Evolutionary conservation across 2,888 invertebrate species (phyloP), one percentile per base, ranked within the genome.

Genomic region (Aporophyla lueneburgensis): DNA sequence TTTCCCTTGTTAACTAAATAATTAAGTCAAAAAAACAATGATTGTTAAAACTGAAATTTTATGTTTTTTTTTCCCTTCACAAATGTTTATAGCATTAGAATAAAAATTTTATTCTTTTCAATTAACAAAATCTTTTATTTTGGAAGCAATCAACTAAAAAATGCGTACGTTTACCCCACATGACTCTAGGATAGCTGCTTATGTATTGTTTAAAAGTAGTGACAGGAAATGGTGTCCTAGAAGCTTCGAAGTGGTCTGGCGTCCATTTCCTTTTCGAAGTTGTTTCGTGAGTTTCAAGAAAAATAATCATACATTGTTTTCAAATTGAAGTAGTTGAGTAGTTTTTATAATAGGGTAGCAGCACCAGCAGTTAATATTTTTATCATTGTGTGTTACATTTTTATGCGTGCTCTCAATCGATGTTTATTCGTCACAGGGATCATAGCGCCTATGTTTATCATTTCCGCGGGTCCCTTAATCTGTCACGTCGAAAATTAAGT

Each of bases 401-500:
- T 70, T 49, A 16, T 19, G 27, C 27, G 21, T 33, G 16, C 43
- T 53, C 24, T n/a, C 5, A 59, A 77, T 77, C 46, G 65, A 51
- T 24, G 69, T 70, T 75, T 69, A 63, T 76, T 70, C 53, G 51
- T 70, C 61, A 51, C 51, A 40, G 43, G 71, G 58, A 71, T 70
- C 61, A 84, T 62, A 53, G 58, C 27, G 80, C 43, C 73, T 65
- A 61, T 79, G 63, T 83, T 87, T 80, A 76, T 70, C 65, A 80
- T 81, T 85, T 87, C 76, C 70, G 62, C 72, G 46, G 62, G 12
- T 40, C 53, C 66, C 40, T 59, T 87, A 88, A 87, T 92, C 89
- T 89, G 89, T 92, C 92, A 93, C 92, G 93, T 92, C 90, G 88
- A 89, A 91, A 93, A 93, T 93, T 92, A 93, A 93, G 89, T 87